Evolutionary conservation across 1,140 invertebrate genomes (phyloP), one percentile per base, ranked within the genome.

Genomic region (Tetranychus cinnabarinus): DNA sequence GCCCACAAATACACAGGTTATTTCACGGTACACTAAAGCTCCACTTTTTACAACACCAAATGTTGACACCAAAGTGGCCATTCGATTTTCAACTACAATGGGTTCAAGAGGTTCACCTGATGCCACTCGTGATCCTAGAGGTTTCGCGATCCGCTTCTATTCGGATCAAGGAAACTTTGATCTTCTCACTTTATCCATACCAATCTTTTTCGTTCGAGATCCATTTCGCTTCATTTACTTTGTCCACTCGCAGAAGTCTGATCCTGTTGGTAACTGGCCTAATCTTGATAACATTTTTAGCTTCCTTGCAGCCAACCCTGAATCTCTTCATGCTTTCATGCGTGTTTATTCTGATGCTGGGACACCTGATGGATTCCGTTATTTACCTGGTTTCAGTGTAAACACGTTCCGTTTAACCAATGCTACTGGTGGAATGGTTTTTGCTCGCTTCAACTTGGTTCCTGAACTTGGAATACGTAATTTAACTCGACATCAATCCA

Each of bases 101-200:
- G 90, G 88, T 37, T 89, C 93, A 72, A 84, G 80, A 68, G 91
- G 90, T 3, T 91, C 87, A 3, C 83, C 87, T 45, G 86, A 89
- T 70, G 88, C 85, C 12, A 86, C 71, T 59, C 80, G 91, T 67
- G 91, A 97, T 76, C 87, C 87, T 3, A 78, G 90, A 67, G 91
- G 91, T 59, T 95, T 95, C 73, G 88, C 90, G 37, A 74, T 95
- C 0, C 96, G 96, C 70, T 90, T 96, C 69, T 96, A 96, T 72
- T 92, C 91, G 6, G 89, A 96, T 63, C 86, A 93, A 69, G 91
- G 91, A 52, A 85, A 88, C 69, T 96, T 88, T 88, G 91, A 97
- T 77, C 72, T 95, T 60, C 88, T 92, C 45, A 88, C 89, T 23
- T 95, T 95, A 71, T 96, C 96, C 69, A 95, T 88, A 0, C 91